Conservation (phyloP, 2,797 vertebrate species). For the Parambassis ranga region DNA sequence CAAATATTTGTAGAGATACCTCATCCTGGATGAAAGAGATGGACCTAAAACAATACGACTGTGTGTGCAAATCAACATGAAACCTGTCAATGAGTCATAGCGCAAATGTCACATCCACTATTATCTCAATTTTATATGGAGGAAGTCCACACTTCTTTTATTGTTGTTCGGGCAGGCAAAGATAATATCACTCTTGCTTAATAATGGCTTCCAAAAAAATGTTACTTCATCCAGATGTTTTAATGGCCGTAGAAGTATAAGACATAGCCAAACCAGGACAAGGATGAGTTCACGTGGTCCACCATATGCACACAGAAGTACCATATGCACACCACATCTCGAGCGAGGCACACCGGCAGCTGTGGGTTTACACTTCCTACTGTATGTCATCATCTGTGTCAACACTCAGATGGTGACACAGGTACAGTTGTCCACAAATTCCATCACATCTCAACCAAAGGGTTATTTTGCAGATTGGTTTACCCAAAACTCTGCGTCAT, state of each 20-base stretch:
- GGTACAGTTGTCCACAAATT: slow-evolving; percentile 27
- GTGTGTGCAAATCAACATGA: background rate
- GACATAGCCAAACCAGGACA: slow-evolving; percentile 1
- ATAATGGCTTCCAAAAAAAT: background rate
- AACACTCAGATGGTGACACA: slow-evolving; percentile 2
- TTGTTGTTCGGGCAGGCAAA: slow-evolving; percentile 15
- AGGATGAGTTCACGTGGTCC: too few species aligned
- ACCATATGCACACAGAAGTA: background rate
- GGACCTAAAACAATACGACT: too few species aligned
- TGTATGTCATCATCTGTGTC: slow-evolving; percentile 19
- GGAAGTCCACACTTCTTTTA: slow-evolving; percentile 33
- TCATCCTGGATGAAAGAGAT: background rate
- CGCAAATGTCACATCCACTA: background rate
- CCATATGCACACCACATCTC: background rate
- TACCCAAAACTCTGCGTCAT: slow-evolving; percentile 3
- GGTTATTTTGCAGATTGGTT: slow-evolving; percentile 6
- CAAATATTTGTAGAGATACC: background rate
- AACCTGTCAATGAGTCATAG: background rate
- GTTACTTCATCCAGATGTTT: background rate
- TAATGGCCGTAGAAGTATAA: background rate
- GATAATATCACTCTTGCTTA: slow-evolving; percentile 31
- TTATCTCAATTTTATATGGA: background rate
- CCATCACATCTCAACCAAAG: background rate
- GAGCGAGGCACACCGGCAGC: background rate
- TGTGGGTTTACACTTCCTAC: slow-evolving; percentile 22